Evolutionary conservation across 2,888 invertebrate species (phyloP).

Genomic region (Microplitis deprimator): DNA sequence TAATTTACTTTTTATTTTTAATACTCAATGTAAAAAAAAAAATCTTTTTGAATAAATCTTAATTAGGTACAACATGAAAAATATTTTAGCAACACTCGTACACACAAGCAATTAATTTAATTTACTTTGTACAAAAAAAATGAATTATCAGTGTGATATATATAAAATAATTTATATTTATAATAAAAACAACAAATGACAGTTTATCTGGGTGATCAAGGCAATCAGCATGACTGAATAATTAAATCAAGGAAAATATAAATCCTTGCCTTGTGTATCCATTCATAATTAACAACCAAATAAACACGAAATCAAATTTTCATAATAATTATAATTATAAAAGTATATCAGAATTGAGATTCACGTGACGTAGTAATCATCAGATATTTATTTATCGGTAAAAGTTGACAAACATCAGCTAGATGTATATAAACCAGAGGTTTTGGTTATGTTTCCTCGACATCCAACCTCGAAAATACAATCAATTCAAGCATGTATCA

Average conservation of each 20-base stretch:
- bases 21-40: slow-evolving; percentile 43
- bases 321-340: neutral
- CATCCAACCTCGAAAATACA: slow-evolving; percentile 20
- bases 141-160: neutral
- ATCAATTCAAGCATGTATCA: slow-evolving; percentile 12
- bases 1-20: slow-evolving; percentile 26
- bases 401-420: slow-evolving; percentile 10
- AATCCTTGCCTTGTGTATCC: slow-evolving; percentile 35
- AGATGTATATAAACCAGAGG: neutral
- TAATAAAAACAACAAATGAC: neutral
- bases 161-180: neutral
- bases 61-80: too few species aligned
- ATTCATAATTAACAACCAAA: slow-evolving; percentile 24
- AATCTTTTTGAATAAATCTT: slow-evolving; percentile 25
- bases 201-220: neutral
- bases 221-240: slow-evolving; percentile 27
- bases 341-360: neutral
- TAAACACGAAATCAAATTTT: neutral
- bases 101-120: neutral
- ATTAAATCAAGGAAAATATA: slow-evolving; percentile 21
- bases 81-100: too few species aligned
- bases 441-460: slow-evolving; percentile 33
- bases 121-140: neutral
- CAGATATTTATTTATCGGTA: slow-evolving; percentile 3
- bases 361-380: neutral